Evolutionary conservation across 2,113 vertebrate genomes (phyloP), one percentile per base, ranked within the genome.

Genomic region (Entosphenus tridentatus): DNA sequence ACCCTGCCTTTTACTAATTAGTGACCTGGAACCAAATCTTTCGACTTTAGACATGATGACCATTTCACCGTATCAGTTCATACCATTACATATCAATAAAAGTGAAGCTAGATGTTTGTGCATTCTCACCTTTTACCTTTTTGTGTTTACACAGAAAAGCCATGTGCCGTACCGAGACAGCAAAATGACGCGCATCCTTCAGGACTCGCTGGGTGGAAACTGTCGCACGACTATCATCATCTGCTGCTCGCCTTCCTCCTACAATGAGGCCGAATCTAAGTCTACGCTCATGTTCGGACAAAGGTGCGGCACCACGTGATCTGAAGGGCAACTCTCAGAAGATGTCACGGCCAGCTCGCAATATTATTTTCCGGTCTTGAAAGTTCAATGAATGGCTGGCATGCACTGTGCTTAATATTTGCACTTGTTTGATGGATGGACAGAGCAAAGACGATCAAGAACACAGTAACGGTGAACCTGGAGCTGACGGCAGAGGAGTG

Each of bases 361-460:
- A 39, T 39, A 39, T 39, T 39, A 39, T 39, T 39, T 39, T 39
- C 39, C 39, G 39, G 39, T 39, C 39, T 39, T 39, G 39, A 39
- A 39, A 39, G 39, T 39, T 39, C 39, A 39, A 39, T 3, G 4
- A 39, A 39, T 39, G 39, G 6, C 6, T 39, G 39, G 39, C 39
- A 7, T 39, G 39, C 39, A 39, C 39, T 39, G 39, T 39, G 39
- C 39, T 39, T 39, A 39, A 39, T 39, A 39, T 39, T 39, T 39
- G 39, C 39, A 39, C 39, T 39, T 39, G 39, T 39, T 39, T 39
- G 39, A 39, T 39, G 39, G 39, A 39, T 39, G 4, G 39, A 39
- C 72, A 95, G 89, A 78, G 89, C 89, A 1, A 92, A 95, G 82
- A 93, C 87, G 55, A 92, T 95, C 77, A 93, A 92, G 80, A 95